These are phyloP conservation scores for Gastrophryne carolinensis DNA, from an alignment of 2,797 vertebrate genomes.

Conservation along the genomic window DNA sequence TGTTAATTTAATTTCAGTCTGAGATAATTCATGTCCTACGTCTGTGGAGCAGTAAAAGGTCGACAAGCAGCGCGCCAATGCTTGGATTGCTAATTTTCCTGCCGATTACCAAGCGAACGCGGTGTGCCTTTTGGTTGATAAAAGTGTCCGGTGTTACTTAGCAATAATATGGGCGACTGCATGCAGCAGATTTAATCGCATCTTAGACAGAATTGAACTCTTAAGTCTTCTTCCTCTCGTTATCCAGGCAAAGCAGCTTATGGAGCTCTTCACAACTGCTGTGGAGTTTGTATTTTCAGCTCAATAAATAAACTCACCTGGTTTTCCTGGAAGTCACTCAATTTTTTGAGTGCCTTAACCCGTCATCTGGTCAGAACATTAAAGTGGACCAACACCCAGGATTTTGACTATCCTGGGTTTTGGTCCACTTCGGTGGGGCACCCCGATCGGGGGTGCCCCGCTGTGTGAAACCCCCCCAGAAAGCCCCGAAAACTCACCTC, in stretches of 20 bases:
- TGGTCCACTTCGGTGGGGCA: no score
- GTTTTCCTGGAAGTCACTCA: no score
- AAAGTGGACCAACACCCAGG: no score
- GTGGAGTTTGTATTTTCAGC: not conserved
- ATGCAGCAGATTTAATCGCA: slow-evolving; percentile 45
- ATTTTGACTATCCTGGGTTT: no score
- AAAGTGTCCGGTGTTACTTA: slow-evolving; percentile 17
- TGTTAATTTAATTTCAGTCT: not conserved
- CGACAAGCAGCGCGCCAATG: not conserved
- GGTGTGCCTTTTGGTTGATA: slow-evolving; percentile 27
- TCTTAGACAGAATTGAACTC: slow-evolving; percentile 52
- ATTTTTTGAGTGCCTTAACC: no score
- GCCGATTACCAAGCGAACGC: not conserved
- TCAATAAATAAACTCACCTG: slow-evolving; percentile 15
- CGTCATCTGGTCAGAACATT: no score
- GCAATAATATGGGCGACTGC: slow-evolving; percentile 36
- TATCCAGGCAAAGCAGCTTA: slow-evolving; percentile 49
- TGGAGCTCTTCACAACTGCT: slow-evolving; percentile 12
- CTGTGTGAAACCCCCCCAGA: no score
- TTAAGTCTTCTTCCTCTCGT: slow-evolving; percentile 47
- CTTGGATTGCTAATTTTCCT: not conserved
- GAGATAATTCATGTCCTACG: not conserved
- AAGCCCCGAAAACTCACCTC: no score
- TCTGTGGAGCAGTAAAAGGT: not conserved
- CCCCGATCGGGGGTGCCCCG: no score